Percentiles rank a stretch among this genome's conserved stretches.
Conservation (phyloP, 1,140 invertebrate genomes). For the Micrasema minimum region DNA sequence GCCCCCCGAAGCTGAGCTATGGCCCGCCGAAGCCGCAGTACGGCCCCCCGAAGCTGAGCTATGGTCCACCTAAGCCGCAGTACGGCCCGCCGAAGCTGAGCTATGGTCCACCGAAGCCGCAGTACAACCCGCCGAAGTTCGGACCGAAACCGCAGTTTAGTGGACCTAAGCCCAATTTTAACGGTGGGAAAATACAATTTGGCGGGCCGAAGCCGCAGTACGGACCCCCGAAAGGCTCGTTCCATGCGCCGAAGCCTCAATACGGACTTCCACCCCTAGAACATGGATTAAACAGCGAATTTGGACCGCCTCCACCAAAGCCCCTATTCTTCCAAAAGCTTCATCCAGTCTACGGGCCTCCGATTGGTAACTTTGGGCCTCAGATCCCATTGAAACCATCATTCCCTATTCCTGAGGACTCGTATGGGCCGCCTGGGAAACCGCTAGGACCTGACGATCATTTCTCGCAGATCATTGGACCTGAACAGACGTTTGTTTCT, state of each 20-base stretch:
- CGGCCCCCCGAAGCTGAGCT: too few relatives aligned
- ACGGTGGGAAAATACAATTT: neutral
- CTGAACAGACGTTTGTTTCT: constrained; percentile 59
- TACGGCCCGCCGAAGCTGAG: constrained; percentile 58
- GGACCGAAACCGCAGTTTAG: constrained; percentile 61
- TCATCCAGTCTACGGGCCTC: constrained; percentile 62
- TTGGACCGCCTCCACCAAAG: constrained; percentile 61
- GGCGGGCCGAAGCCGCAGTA: constrained; percentile 57
- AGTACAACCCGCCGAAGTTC: constrained; percentile 59
- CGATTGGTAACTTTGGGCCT: constrained; percentile 62
- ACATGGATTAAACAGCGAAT: constrained; percentile 63
- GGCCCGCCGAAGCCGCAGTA: constrained; percentile 62
- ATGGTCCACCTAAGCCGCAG: constrained; percentile 62
- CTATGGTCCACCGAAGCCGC: constrained; percentile 63
- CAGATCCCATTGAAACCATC: constrained; percentile 65
- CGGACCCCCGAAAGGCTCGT: constrained; percentile 56
- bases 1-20: constrained; percentile 53
- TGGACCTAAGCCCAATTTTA: constrained; percentile 58
- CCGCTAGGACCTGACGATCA: constrained; percentile 56
- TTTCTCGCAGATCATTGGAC: constrained; percentile 41
- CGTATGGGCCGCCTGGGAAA: constrained; percentile 63
- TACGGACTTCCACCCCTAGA: constrained; percentile 31
- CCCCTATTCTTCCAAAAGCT: constrained; percentile 59
- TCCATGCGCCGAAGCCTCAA: constrained; percentile 54
- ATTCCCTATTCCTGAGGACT: constrained; percentile 62